Conservation (phyloP, 2,888 invertebrate genomes). For the Argynnis bischoffii region DNA sequence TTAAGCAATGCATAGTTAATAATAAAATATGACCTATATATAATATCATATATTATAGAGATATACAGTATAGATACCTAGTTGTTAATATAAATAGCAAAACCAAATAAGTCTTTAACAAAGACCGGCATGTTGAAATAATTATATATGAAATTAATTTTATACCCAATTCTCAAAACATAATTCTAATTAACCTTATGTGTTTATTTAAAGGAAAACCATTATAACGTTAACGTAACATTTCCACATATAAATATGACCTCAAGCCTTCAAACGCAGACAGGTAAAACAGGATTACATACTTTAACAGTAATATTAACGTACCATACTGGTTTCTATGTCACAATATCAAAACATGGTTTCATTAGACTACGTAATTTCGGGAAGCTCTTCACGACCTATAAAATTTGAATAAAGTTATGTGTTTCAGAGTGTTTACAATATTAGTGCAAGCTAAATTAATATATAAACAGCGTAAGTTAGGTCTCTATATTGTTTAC, state of each 20-base stretch:
- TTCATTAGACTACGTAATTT: conserved; percentile 18
- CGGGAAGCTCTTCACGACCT: conserved; percentile 4
- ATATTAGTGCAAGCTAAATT: conserved; percentile 49
- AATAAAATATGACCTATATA: too few species aligned
- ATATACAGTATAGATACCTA: not conserved
- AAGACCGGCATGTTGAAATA: conserved; percentile 21
- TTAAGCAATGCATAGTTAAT: too few species aligned
- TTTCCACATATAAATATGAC: conserved; percentile 27
- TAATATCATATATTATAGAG: not conserved
- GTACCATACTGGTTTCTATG: not conserved
- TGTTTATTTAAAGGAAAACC: conserved; percentile 36
- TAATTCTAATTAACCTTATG: conserved; percentile 36
- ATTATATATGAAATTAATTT: conserved; percentile 29
- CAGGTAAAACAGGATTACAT: conserved; percentile 18
- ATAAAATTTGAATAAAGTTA: conserved; percentile 28
- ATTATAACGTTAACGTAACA: conserved; percentile 31
- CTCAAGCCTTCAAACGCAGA: conserved; percentile 28
- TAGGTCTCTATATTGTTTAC: conserved; percentile 62
- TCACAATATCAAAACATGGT: conserved; percentile 18
- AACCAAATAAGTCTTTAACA: conserved; percentile 14
- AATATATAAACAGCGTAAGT: conserved; percentile 59
- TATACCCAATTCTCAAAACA: conserved; percentile 29
- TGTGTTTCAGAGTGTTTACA: conserved; percentile 32
- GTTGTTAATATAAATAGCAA: not conserved
- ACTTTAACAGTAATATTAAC: conserved; percentile 13